Evolutionary conservation across 1,140 invertebrate species (phyloP), one percentile per base, ranked within the genome.

Genomic region (Hyphantria cunea): DNA sequence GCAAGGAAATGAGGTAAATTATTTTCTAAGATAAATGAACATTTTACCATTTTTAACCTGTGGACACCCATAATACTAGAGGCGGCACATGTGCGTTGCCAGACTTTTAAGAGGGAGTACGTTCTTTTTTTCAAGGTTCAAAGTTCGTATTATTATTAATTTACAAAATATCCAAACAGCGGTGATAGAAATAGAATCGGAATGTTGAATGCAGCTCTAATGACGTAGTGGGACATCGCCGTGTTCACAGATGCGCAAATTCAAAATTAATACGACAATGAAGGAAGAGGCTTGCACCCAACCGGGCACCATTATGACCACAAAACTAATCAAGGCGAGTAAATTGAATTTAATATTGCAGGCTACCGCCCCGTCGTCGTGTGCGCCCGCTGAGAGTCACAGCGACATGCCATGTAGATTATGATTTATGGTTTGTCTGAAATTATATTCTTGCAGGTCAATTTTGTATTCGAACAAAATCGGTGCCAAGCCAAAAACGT

Each of bases 341-440:
- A 79, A 83, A 83, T 80, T 83, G 74, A 77, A 83, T 81, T 80
- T 83, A 83, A 83, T 83, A 78, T 83, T 80, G 78, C 74, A 80
- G 68, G 69, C 76, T 72, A 54, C 70, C 69, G 72, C 49, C 12
- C 34, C 56, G 39, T 9, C 12, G 47, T 9, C 48, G 47, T 4
- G 37, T 17, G 48, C 44, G 32, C 33, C 49, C 58, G 12, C 15
- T n/a, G 49, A 25, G 34, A 33, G 48, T 33, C 48, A 7, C 48
- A 14, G 15, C 60, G 51, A 63, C 60, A 41, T 31, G 50, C 42
- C 61, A 37, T 32, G 45, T 55, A 64, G 61, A 64, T 64, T 56
- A 50, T 64, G 61, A 64, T 64, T 64, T 56, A 64, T 64, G 37
- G 14, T 41, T 34, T 31, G 13, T 9, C 55, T 59, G 15, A 59